Evolutionary conservation across 2,888 invertebrate species (phyloP).

Genomic region (Idaea straminata): DNA sequence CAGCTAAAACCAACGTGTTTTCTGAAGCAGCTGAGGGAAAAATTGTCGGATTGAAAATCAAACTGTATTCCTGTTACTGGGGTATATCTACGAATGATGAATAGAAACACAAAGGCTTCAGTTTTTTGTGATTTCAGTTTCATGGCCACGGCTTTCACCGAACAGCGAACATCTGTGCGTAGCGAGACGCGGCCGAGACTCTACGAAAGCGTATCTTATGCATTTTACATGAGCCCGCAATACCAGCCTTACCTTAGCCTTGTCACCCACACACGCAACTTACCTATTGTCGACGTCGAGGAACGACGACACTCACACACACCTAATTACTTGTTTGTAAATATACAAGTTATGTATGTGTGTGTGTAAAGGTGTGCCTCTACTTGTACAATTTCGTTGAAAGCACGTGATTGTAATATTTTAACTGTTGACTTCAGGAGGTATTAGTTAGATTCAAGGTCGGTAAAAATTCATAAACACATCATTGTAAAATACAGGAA

Average conservation of each 20-base stretch:
- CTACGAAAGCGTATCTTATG: slow-evolving; percentile 79
- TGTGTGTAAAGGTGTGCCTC: slow-evolving; percentile 37
- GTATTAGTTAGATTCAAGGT: neutral
- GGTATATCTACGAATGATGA: neutral
- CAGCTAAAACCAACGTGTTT: too few species aligned
- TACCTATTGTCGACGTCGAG: neutral
- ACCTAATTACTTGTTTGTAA: slow-evolving; percentile 73
- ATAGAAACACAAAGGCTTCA: slow-evolving; percentile 14
- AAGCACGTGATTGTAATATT: slow-evolving; percentile 1
- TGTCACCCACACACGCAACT: slow-evolving; percentile 35
- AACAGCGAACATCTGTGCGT: slow-evolving; percentile 70
- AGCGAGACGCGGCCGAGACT: slow-evolving; percentile 63
- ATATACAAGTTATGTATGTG: slow-evolving; percentile 47
- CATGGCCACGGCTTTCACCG: slow-evolving; percentile 65
- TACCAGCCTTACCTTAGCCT: slow-evolving; percentile 33
- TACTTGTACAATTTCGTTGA: slow-evolving; percentile 5
- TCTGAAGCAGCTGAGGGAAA: too few species aligned
- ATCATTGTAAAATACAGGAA: neutral
- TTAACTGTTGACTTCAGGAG: slow-evolving; percentile 3
- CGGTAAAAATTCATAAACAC: neutral
- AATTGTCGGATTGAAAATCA: neutral
- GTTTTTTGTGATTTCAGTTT: slow-evolving; percentile 41
- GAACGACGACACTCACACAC: slow-evolving; percentile 37
- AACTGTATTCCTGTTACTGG: neutral
- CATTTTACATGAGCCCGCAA: slow-evolving; percentile 81